Conservation (phyloP, 2,113 vertebrate species). For the Myotis lucifugus region DNA sequence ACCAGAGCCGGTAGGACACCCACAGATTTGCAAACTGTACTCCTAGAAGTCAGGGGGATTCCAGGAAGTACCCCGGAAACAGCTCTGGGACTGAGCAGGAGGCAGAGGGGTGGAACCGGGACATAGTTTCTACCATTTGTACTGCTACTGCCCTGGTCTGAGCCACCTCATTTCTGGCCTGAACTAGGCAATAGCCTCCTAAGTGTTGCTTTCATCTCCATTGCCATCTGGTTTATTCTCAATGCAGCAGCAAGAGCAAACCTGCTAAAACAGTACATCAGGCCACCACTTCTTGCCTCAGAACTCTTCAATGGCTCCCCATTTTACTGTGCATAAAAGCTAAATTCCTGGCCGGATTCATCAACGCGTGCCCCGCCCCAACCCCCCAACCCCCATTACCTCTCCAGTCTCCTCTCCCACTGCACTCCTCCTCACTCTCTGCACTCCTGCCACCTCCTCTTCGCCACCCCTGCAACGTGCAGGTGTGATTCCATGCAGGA, state of each 20-base stretch:
- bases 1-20: background rate
- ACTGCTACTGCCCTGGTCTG: background rate
- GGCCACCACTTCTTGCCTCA: background rate
- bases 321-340: background rate
- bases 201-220: background rate
- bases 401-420: rapidly evolving
- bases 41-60: background rate
- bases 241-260: background rate
- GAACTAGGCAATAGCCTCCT: background rate
- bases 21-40: background rate
- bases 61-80: background rate
- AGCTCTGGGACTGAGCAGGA: background rate
- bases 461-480: rapidly evolving
- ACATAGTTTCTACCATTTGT: background rate
- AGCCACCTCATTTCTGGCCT: background rate
- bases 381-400: background rate
- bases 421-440: rapidly evolving
- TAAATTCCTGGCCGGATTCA: background rate
- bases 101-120: background rate
- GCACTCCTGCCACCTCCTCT: background rate
- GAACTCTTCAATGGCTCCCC: background rate
- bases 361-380: background rate
- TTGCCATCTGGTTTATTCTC: background rate
- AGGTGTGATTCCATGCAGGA: background rate
- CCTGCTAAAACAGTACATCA: background rate